Conservation (phyloP, 2,797 vertebrate genomes). For the Numenius phaeopus region DNA sequence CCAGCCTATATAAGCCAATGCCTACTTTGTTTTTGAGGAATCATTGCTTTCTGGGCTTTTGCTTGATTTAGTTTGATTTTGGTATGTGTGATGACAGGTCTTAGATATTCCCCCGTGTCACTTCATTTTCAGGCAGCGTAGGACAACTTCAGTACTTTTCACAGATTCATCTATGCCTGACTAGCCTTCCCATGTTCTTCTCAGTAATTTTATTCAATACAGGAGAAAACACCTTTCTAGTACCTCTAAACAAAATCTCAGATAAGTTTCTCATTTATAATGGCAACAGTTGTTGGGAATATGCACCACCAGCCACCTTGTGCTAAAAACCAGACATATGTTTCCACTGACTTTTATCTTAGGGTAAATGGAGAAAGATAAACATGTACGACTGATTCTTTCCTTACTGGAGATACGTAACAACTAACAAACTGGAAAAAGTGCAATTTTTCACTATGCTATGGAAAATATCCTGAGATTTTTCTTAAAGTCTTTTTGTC, state of each 20-base stretch:
- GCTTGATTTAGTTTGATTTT: neutral
- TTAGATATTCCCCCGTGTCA: neutral
- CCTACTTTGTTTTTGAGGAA: neutral
- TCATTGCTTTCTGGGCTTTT: neutral
- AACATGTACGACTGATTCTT: neutral
- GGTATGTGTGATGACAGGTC: neutral
- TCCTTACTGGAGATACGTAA: neutral
- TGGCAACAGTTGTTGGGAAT: neutral
- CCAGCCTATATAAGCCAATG: neutral
- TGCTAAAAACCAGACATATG: accelerated
- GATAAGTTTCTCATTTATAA: neutral
- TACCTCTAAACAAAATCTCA: neutral
- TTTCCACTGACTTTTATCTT: neutral
- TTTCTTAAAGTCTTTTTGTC: neutral
- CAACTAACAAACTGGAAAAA: neutral
- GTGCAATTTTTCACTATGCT: neutral
- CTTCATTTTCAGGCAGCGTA: neutral
- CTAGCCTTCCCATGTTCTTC: neutral
- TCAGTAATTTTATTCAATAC: neutral
- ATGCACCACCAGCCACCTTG: neutral
- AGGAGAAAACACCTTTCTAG: neutral
- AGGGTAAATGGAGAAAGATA: neutral
- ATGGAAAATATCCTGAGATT: neutral
- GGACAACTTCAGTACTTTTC: neutral
- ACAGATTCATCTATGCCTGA: neutral